A percentile compares a stretch with the other conserved stretches of the same genome.
Conservation (phyloP, 2,113 vertebrate genomes). For the Agelaius tricolor region DNA sequence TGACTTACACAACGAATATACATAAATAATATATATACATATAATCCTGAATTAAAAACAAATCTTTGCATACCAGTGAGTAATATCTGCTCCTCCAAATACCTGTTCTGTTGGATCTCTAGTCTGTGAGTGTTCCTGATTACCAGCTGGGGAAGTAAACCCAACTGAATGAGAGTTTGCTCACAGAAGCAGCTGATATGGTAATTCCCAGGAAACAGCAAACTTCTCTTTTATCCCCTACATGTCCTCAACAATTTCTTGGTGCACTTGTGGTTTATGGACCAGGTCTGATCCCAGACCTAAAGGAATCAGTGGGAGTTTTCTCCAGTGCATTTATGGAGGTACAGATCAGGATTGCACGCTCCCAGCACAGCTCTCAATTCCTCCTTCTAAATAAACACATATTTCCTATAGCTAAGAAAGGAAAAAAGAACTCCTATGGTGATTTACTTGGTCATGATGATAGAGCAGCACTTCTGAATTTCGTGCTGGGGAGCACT, state of each 20-base stretch:
- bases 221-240: neutral
- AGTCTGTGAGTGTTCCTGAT: neutral
- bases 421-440: neutral
- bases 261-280: neutral
- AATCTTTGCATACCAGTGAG: neutral
- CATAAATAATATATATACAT: neutral
- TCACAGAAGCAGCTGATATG: neutral
- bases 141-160: neutral
- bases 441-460: neutral
- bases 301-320: neutral
- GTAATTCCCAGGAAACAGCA: neutral
- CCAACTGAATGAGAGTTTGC: neutral
- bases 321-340: neutral
- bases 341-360: neutral
- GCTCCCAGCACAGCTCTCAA: neutral
- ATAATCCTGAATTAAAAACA: neutral
- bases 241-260: neutral
- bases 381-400: neutral
- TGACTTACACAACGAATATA: neutral
- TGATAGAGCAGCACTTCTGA: neutral
- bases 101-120: neutral
- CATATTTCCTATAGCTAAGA: neutral
- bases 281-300: neutral
- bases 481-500: neutral
- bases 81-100: conserved; percentile 4